Evolutionary conservation across 1,140 invertebrate species (phyloP), one percentile per base, ranked within the genome.

Genomic region (Acromyrmex echinatior): DNA sequence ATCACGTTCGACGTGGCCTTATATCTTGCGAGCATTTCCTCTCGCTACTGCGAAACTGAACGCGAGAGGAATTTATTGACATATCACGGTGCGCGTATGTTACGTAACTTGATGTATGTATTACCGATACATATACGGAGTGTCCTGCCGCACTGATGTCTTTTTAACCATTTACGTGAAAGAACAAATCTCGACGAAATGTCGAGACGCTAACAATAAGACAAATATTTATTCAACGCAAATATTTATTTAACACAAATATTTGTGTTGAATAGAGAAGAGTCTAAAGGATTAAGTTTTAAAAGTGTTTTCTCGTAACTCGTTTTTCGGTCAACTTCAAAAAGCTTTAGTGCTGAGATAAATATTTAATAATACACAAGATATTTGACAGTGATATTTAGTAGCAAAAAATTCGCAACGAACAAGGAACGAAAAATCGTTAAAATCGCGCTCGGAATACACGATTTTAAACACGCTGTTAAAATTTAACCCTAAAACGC

Each of bases 61-160:
- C 53, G 14, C 53, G 53, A 60, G n/a, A 76, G 53, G 28, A 76
- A 76, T 76, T 76, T 76, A 76, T 76, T 49, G 58, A 25, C 58
- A 62, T 12, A 35, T 49, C 60, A 39, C 58, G 58, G 2, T 56
- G 21, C 35, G 31, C 58, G 10, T 28, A 45, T 2, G 53, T 76
- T 76, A 76, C n/a, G 31, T 39, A 76, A 76, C 53, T 76, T 39
- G 73, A 60, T n/a, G 53, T 62, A 25, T 77, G 31, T 18, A 62
- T 77, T 45, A 45, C 9, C 35, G 76, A 62, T 78, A 28, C 21
- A 28, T 28, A 28, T 62, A 78, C 53, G 12, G 14, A 21, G 9
- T 45, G 58, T 28, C 35, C 56, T 62, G 14, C 16, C 35, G 16
- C 31, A 14, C 7, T 62, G 35, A 39, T 63, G 74, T 63, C 7